These are phyloP conservation scores for Strigamia transsilvanica DNA, from an alignment of 2,888 invertebrate genomes.

Conservation along the genomic window DNA sequence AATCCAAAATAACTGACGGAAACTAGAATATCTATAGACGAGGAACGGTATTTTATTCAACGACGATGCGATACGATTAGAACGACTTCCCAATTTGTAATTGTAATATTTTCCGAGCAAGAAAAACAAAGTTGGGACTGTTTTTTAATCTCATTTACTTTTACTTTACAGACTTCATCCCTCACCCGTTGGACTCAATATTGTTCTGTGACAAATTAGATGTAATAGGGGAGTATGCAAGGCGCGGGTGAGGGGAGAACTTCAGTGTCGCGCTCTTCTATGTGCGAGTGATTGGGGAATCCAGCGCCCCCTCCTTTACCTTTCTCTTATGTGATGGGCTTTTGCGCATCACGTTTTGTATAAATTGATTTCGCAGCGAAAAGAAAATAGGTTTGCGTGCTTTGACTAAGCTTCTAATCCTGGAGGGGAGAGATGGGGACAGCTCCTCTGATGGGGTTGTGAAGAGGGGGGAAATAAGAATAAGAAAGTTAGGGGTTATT, in stretches of 20 bases:
- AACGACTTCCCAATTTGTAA: too few species aligned
- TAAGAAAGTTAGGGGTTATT: constrained; percentile 22
- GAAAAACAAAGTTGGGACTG: not conserved
- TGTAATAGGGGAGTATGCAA: constrained; percentile 30
- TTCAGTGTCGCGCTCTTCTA: constrained; percentile 13
- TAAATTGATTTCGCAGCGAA: constrained; percentile 35
- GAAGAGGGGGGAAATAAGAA: constrained; percentile 2
- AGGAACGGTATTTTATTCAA: too few species aligned
- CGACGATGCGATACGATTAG: too few species aligned
- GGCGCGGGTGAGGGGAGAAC: constrained; percentile 1
- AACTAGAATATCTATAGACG: too few species aligned
- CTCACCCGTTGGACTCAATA: constrained; percentile 26
- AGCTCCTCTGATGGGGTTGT: not conserved
- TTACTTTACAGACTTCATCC: constrained; percentile 18
- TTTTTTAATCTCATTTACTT: constrained; percentile 17
- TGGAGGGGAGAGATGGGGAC: not conserved
- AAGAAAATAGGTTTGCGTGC: constrained; percentile 38
- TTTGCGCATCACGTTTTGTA: constrained; percentile 29
- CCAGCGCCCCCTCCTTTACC: not conserved
- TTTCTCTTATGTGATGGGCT: not conserved
- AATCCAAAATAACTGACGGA: too few species aligned
- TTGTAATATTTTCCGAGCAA: too few species aligned
- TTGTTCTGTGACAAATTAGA: constrained; percentile 27
- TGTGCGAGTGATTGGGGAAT: constrained; percentile 29
- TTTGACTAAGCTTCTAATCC: constrained; percentile 38